Conservation (phyloP, 2,113 vertebrate genomes). For the Ailuropoda melanoleuca region DNA sequence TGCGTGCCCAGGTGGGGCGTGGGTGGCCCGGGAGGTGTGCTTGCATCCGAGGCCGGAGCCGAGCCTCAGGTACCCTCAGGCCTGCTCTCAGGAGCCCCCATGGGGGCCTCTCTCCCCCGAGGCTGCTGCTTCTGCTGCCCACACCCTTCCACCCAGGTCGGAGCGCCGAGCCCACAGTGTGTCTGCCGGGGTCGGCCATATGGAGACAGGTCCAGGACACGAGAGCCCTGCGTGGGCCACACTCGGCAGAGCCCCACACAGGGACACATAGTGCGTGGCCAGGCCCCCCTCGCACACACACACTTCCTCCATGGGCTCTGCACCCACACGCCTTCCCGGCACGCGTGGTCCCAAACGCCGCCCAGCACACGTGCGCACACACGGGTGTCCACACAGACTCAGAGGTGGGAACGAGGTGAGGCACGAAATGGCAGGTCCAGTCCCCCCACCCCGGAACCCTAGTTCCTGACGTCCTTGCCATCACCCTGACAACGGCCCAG, state of each 20-base stretch:
- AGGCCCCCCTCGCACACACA: not conserved
- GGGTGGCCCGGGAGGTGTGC: too few relatives aligned
- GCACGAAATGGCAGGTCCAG: not conserved
- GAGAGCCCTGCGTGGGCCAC: accelerated
- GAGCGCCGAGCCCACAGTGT: accelerated
- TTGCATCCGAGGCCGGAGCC: not conserved
- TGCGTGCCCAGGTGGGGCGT: accelerated
- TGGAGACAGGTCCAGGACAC: accelerated
- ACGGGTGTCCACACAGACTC: not conserved
- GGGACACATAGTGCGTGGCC: accelerated
- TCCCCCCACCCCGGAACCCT: not conserved
- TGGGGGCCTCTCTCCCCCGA: too few relatives aligned
- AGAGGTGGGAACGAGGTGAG: not conserved
- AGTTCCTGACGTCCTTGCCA: conserved; percentile 79
- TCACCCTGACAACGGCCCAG: conserved; percentile 79
- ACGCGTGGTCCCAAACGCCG: not conserved
- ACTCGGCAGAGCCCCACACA: not conserved
- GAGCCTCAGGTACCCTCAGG: not conserved
- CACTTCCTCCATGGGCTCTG: not conserved
- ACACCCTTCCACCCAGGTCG: not conserved
- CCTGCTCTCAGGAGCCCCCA: not conserved
- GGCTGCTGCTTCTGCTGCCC: accelerated
- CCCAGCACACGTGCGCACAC: not conserved
- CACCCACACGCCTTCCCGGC: not conserved
- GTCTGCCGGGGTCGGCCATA: accelerated